phyloP scores from a whole-genome alignment of 2,888 invertebrate genomes.

The Drosophila nr. medialis region DNA sequence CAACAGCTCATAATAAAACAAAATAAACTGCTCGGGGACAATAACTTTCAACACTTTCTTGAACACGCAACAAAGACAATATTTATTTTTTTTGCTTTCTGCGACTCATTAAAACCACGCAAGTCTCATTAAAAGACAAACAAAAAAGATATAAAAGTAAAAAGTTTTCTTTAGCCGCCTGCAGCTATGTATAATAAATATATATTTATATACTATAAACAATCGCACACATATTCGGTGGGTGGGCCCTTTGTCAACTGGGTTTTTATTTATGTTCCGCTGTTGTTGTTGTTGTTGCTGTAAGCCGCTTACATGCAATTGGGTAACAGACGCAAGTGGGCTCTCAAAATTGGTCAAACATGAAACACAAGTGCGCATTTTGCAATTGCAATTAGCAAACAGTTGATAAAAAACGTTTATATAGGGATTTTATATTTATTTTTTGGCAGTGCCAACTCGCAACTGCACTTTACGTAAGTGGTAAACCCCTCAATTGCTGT shows the following conservation, averaged over 20 bases:
- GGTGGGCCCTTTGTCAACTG: constrained; percentile 52
- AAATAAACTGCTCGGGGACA: constrained; percentile 26
- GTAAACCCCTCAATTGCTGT: constrained; percentile 2
- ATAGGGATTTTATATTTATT: constrained; percentile 3
- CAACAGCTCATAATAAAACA: constrained; percentile 41
- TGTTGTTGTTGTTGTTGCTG: neutral
- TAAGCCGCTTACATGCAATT: constrained; percentile 50
- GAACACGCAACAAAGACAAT: constrained; percentile 51
- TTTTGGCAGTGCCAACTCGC: constrained; percentile 24
- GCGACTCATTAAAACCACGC: constrained; percentile 62
- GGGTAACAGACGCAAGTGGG: constrained; percentile 31
- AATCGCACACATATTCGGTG: constrained; percentile 28
- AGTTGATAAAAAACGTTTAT: constrained; percentile 41
- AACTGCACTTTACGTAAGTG: constrained; percentile 57
- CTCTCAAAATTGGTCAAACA: constrained; percentile 31
- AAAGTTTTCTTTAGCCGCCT: constrained; percentile 18
- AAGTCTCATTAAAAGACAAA: constrained; percentile 45
- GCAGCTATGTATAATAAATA: neutral
- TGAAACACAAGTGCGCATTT: neutral
- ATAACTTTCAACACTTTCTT: constrained; percentile 72
- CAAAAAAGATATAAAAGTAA: constrained; percentile 23
- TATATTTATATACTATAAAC: constrained; percentile 9
- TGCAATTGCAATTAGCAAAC: constrained; percentile 59
- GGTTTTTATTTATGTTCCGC: neutral
- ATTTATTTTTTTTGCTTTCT: constrained; percentile 13